Conservation (phyloP, 2,113 vertebrate species). For the Gymnocephalus cernua region DNA sequence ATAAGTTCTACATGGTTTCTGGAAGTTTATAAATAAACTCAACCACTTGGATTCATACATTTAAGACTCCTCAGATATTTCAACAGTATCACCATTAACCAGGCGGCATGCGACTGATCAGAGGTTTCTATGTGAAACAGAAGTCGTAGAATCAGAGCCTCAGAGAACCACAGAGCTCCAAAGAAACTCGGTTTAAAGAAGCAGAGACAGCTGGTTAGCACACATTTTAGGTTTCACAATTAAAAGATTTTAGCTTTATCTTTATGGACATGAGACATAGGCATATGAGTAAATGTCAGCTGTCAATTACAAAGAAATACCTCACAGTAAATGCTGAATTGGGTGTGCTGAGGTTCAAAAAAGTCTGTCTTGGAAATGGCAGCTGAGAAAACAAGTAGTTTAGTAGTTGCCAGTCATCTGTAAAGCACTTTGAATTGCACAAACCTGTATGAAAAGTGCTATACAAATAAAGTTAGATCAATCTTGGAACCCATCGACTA, state of each 20-base stretch:
- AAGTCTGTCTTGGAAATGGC: not conserved
- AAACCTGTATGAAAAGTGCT: too few relatives aligned
- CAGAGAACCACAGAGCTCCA: not conserved
- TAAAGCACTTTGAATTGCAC: too few relatives aligned
- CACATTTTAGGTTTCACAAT: not conserved
- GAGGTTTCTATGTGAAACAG: conserved; percentile 51
- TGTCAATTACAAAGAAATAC: not conserved
- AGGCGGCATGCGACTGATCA: conserved; percentile 22
- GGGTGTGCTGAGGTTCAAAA: not conserved
- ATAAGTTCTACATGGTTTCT: too few relatives aligned
- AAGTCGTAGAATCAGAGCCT: conserved; percentile 15
- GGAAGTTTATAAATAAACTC: too few relatives aligned
- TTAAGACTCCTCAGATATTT: too few relatives aligned
- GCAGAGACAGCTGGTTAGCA: not conserved
- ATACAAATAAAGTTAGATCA: too few relatives aligned
- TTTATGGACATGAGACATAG: too few relatives aligned
- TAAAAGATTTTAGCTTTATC: not conserved
- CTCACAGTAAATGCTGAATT: not conserved
- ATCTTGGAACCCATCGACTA: too few relatives aligned
- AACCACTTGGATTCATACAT: too few relatives aligned
- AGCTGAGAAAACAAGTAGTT: not conserved
- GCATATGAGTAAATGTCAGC: not conserved
- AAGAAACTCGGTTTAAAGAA: not conserved
- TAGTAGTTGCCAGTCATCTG: not conserved
- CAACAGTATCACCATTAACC: conserved; percentile 12